phyloP scores from a whole-genome alignment of 2,113 vertebrate genomes.

The Jaculus jaculus region DNA sequence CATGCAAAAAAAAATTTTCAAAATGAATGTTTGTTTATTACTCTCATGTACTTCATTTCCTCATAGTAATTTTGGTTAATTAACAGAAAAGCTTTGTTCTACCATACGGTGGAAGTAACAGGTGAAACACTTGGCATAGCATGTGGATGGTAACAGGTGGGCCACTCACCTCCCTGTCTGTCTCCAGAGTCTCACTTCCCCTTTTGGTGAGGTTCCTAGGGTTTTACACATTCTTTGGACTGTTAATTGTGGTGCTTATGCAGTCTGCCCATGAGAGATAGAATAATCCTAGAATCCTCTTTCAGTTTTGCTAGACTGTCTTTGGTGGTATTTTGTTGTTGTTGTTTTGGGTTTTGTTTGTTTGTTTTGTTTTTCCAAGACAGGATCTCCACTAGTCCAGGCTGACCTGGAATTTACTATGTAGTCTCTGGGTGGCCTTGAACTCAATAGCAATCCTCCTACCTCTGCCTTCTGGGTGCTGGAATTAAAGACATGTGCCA shows the following conservation, averaged over 20 bases:
- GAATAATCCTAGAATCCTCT: neutral
- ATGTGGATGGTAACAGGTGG: neutral
- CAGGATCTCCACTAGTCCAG: no score
- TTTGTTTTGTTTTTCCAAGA: no score
- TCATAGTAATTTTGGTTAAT: neutral
- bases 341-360: no score
- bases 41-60: neutral
- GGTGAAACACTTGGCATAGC: neutral
- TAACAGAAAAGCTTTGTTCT: constrained; percentile 16
- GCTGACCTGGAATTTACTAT: no score
- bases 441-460: no score
- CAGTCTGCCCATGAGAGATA: neutral
- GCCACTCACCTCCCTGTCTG: neutral
- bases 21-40: neutral
- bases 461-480: no score
- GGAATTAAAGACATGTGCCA: no score
- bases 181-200: neutral
- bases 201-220: neutral
- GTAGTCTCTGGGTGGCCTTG: no score
- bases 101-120: neutral
- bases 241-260: neutral
- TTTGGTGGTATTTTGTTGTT: no score
- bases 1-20: no score
- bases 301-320: neutral
- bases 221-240: neutral